These are phyloP conservation scores for Resseliella maxima DNA, from an alignment of 2,888 invertebrate species.

Conservation along the genomic window DNA sequence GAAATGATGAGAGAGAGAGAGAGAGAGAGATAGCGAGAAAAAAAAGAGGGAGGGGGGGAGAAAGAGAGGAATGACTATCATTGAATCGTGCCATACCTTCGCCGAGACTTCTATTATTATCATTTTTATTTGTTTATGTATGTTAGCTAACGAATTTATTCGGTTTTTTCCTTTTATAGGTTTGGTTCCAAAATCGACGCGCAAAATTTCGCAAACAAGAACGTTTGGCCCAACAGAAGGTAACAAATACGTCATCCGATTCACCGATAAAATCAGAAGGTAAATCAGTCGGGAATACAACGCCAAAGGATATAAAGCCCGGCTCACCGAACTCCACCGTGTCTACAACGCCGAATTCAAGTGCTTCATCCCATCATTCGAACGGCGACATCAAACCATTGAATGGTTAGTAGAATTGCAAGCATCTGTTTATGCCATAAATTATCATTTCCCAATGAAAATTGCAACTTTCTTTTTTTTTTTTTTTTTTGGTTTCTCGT, in stretches of 20 bases:
- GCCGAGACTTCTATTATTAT: too few relatives aligned
- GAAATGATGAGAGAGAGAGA: too few relatives aligned
- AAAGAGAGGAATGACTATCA: too few relatives aligned
- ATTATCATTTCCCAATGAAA: not conserved
- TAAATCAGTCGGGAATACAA: constrained; percentile 58
- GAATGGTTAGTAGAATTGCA: constrained; percentile 59
- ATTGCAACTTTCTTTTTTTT: not conserved
- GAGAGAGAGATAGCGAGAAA: too few relatives aligned
- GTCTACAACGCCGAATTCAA: constrained; percentile 61
- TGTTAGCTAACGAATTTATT: not conserved
- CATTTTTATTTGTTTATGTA: too few relatives aligned
- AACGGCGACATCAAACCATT: constrained; percentile 60
- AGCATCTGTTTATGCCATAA: not conserved
- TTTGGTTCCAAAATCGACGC: constrained; percentile 65
- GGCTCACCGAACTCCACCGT: constrained; percentile 60
- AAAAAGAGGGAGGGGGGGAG: too few relatives aligned
- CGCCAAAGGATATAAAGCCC: constrained; percentile 60
- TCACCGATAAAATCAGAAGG: constrained; percentile 59
- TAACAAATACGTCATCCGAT: constrained; percentile 59
- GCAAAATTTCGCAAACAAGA: constrained; percentile 63
- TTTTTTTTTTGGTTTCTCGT: not conserved
- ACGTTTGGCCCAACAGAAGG: constrained; percentile 61
- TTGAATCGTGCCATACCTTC: too few relatives aligned
- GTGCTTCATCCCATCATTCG: constrained; percentile 61
- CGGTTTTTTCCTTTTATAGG: constrained; percentile 60